Evolutionary conservation across 2,888 invertebrate genomes (phyloP).

Genomic region (Geophilus truncorum): DNA sequence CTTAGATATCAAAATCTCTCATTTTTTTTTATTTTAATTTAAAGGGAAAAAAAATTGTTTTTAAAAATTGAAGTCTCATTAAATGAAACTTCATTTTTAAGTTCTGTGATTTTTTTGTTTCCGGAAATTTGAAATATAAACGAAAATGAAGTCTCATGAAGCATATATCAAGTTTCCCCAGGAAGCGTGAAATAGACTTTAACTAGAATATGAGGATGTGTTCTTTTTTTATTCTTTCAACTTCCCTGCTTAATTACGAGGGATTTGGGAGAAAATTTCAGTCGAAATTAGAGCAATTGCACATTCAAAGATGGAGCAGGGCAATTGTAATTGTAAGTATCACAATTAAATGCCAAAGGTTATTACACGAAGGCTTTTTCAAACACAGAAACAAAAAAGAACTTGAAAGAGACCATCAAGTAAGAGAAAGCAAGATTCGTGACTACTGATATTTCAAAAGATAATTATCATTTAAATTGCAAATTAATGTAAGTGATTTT

Average conservation of each 20-base stretch:
- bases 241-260: neutral
- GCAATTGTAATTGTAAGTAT: neutral
- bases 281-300: neutral
- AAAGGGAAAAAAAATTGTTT: neutral
- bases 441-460: neutral
- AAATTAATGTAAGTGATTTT: neutral
- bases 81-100: neutral
- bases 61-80: neutral
- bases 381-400: neutral
- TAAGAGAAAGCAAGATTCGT: neutral
- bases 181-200: neutral
- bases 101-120: neutral
- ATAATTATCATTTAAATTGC: neutral
- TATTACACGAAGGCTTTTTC: neutral
- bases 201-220: neutral
- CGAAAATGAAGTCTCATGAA: neutral
- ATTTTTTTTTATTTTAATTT: neutral
- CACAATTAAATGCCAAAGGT: neutral
- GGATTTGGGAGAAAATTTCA: neutral
- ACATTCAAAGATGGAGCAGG: neutral
- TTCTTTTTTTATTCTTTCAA: neutral
- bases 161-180: slow-evolving; percentile 2
- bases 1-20: neutral
- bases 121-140: neutral
- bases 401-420: neutral